Conservation (phyloP, 1,140 invertebrate genomes). For the Trichomalopsis sarcophagae region DNA sequence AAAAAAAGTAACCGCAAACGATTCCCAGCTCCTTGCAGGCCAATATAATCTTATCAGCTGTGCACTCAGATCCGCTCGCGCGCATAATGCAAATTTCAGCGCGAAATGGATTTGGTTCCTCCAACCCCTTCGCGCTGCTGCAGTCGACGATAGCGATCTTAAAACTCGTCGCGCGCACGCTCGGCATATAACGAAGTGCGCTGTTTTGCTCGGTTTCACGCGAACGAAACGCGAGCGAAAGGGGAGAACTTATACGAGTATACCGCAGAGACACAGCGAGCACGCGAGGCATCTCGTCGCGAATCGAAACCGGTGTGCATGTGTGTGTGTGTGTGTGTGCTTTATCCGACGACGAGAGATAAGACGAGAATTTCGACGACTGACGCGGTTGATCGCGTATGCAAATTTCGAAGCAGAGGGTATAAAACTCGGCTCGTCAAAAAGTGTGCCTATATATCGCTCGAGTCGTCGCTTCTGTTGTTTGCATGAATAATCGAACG, state of each 20-base stretch:
- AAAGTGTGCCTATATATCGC: no score
- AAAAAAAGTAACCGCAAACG: neutral
- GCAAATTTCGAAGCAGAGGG: neutral
- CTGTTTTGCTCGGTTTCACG: slow-evolving; percentile 31
- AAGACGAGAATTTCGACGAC: neutral
- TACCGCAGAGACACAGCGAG: neutral
- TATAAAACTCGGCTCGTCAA: no score
- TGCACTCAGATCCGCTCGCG: neutral
- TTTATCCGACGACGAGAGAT: neutral
- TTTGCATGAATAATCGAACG: no score
- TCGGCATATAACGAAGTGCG: slow-evolving; percentile 32
- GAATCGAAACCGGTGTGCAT: neutral
- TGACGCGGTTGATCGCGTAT: neutral
- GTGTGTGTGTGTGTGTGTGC: neutral
- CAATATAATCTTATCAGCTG: slow-evolving; percentile 36
- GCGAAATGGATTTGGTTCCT: slow-evolving; percentile 45
- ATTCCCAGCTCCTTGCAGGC: slow-evolving; percentile 8
- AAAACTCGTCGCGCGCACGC: slow-evolving; percentile 41
- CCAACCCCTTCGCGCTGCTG: neutral
- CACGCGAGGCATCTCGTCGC: neutral
- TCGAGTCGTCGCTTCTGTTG: no score
- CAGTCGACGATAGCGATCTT: slow-evolving; percentile 24
- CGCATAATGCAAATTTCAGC: slow-evolving; percentile 43
- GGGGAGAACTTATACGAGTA: neutral
- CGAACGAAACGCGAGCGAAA: neutral